Evolutionary conservation across 2,888 invertebrate species (phyloP), one percentile per base, ranked within the genome.

Genomic region (Nymphalis c-album): DNA sequence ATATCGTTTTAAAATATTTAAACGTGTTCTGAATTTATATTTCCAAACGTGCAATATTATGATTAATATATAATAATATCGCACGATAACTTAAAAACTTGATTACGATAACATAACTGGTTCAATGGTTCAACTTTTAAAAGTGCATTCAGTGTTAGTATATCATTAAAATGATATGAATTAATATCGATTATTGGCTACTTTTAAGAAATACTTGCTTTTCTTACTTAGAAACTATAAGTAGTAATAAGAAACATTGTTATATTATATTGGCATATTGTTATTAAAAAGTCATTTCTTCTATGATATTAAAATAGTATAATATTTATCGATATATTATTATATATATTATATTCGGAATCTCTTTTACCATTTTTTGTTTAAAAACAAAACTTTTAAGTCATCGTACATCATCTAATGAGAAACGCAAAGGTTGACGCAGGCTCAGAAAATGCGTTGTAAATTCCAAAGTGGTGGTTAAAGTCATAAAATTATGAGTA

Each of bases 401-500:
- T 18, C 46, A 45, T 10, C 16, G 50, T 22, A n/a, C 26, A 48
- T 20, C 35, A 50, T 60, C 69, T 67, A 68, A 71, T 67, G 63
- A 71, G 64, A 64, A 71, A 64, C 13, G 57, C 59, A 67, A 69
- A 67, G 46, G 47, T 60, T 63, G 53, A 69, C 48, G 61, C 67
- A 67, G 40, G 46, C 55, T 60, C 63, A 53, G 40, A 47, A 67
- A 65, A 46, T 57, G 35, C 64, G 67, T 57, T 60, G 53, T 61
- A 50, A 60, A 60, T 55, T 60, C 70, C 20, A 18, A 64, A 53
- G 63, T 47, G 40, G 31, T 40, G 16, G 35, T 20, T 16, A 31
- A 55, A n/a, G 7, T 18, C 35, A 31, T 22, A 17, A 26, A 53
- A 10, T 51, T 22, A 13, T 17, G 53, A 53, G 50, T 17, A 26